A percentile compares a stretch with the other conserved stretches of the same genome.
Conservation (phyloP, 53 echinoderm and acorn worm genomes). For the Henricia sp. region DNA sequence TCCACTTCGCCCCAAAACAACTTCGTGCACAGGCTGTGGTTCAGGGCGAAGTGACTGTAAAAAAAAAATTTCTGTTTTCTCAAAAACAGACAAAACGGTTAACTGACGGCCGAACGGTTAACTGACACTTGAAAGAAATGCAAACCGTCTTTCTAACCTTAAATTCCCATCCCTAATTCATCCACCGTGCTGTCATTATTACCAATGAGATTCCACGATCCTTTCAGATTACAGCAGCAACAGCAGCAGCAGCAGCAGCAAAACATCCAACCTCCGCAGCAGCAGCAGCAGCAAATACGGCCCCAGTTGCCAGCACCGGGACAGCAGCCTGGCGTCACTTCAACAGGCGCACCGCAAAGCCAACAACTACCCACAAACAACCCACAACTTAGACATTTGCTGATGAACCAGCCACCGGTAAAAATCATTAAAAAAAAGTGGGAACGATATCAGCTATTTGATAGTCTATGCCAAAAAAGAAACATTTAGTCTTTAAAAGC, state of each 20-base stretch:
- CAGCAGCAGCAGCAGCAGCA: constrained; percentile 32
- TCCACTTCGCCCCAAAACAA: no score
- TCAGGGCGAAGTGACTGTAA: no score
- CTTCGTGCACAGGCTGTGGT: no score
- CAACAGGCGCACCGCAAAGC: constrained; percentile 53
- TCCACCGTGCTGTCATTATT: no score
- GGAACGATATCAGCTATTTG: background rate
- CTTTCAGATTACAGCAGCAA: constrained; percentile 4
- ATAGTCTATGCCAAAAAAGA: background rate
- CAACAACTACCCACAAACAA: constrained; percentile 77
- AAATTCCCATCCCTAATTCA: no score
- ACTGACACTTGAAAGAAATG: no score
- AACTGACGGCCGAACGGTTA: no score
- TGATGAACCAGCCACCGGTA: constrained; percentile 69
- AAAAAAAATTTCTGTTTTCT: no score
- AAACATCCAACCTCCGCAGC: constrained; percentile 27
- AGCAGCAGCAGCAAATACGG: constrained; percentile 39
- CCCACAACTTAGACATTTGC: constrained; percentile 70
- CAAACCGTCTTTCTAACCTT: no score
- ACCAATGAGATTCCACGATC: no score
- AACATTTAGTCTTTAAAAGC: no score
- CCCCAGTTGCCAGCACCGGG: constrained; percentile 44
- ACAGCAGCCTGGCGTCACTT: background rate
- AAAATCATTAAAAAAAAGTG: background rate
- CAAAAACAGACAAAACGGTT: no score